Evolutionary conservation across 2,113 vertebrate species (phyloP), one percentile per base, ranked within the genome.

Genomic region (Ptychochromis oligacanthus): DNA sequence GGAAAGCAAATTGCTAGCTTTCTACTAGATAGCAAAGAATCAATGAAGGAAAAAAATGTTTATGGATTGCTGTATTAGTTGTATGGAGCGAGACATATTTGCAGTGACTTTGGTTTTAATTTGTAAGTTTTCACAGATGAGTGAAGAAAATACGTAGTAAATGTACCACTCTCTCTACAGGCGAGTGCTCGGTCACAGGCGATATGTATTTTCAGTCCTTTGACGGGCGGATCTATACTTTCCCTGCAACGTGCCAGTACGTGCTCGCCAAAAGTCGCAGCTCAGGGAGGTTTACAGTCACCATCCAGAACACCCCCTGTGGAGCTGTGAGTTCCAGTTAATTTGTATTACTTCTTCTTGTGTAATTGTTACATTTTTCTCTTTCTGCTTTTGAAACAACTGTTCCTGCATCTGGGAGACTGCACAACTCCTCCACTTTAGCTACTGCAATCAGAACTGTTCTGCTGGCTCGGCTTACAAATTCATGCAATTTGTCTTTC

Each of bases 171-270:
- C 43, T 83, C 6, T 80, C 52, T 10, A 2, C 92, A 99, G 98
- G 96, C 15, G 98, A 99, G 75, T 99, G 98, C 90, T 98, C 98
- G 0, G 97, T 99, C 77, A 98, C 97, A 0, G 98, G 98, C 3
- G 97, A 99, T 80, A 97, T 96, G 91, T 96, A 97, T 90, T 98
- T 99, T 64, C 95, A 96, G 2, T 99, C 98, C 14, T 99, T 99
- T 52, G 98, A 99, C 7, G 98, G 97, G 2, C 96, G 96, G 59
- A 93, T 93, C 36, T 99, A 96, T 92, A 97, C 96, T 12, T 99
- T 99, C 82, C 96, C 96, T 13, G 98, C 98, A 64, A 93, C 96
- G 0, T 99, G 98, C 81, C 98, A 99, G 36, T 99, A 99, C 3
- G 97, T 99, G 80, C 93, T 99, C 74, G 96, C 97, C 46, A 99